phyloP scores from a whole-genome alignment of 2,797 vertebrate species.

The Sebastes matsubarae region DNA sequence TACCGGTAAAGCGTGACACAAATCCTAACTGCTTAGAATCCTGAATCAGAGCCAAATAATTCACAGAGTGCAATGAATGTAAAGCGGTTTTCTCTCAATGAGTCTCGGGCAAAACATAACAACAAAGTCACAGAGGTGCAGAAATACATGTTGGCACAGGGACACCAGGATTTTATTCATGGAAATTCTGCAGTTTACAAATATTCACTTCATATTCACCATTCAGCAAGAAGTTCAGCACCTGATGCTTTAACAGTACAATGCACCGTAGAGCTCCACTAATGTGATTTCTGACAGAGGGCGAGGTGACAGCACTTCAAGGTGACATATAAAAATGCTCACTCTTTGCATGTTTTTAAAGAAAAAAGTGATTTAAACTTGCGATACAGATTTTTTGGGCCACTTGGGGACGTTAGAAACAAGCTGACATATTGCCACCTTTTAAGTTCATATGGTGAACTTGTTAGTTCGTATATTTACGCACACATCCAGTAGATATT shows the following conservation, averaged over 20 bases:
- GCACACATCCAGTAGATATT: neutral
- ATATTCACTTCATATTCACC: constrained; percentile 18
- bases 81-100: constrained; percentile 23
- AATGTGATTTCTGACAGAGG: constrained; percentile 1
- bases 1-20: constrained; percentile 22
- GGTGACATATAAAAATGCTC: neutral
- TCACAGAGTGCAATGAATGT: constrained; percentile 33
- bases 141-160: constrained; percentile 14
- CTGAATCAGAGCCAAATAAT: constrained; percentile 40
- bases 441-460: neutral
- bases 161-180: constrained; percentile 19
- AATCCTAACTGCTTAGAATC: constrained; percentile 20
- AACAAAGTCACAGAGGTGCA: constrained; percentile 17
- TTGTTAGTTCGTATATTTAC: no score
- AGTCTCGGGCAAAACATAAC: constrained; percentile 16
- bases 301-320: neutral
- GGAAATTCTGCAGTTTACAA: neutral
- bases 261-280: neutral
- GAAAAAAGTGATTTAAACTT: neutral
- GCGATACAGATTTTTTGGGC: neutral
- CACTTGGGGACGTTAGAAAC: neutral
- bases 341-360: neutral
- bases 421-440: neutral
- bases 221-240: constrained; percentile 15
- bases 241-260: constrained; percentile 4